These are phyloP conservation scores for Poeciliopsis turneri DNA, from an alignment of 2,797 vertebrate species.

Conservation along the genomic window DNA sequence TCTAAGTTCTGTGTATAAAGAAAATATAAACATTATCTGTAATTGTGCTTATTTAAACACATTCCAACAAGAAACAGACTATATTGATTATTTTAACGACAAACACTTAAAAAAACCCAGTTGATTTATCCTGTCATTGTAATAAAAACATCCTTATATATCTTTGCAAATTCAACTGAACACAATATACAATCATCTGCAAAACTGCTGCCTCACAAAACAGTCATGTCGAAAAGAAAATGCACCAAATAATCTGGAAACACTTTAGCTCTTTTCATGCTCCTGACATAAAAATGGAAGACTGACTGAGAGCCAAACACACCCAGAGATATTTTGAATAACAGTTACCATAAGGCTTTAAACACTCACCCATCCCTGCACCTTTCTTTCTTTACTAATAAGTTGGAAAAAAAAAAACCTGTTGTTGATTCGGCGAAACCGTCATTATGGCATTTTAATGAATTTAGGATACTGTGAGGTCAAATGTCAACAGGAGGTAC, in stretches of 20 bases:
- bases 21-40: constrained; percentile 24
- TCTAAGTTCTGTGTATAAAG: constrained; percentile 9
- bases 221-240: constrained; percentile 65
- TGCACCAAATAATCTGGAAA: constrained; percentile 79
- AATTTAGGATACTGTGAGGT: constrained; percentile 84
- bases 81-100: background rate
- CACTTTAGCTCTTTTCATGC: constrained; percentile 74
- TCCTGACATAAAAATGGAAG: constrained; percentile 67
- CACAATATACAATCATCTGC: constrained; percentile 29
- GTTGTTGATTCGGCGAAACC: constrained; percentile 90
- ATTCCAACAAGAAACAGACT: background rate
- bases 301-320: constrained; percentile 74
- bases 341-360: constrained; percentile 88
- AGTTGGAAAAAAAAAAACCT: constrained; percentile 92
- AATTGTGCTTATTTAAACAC: background rate
- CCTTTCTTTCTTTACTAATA: constrained; percentile 79
- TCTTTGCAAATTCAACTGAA: constrained; percentile 49
- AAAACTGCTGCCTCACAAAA: constrained; percentile 44
- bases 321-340: constrained; percentile 79
- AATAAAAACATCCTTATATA: constrained; percentile 29
- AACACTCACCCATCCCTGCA: constrained; percentile 42
- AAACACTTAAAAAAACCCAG: background rate
- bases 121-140: constrained; percentile 24
- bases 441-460: constrained; percentile 92
- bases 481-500: constrained; percentile 84